Percentiles rank a stretch among this genome's conserved stretches.
These are phyloP conservation scores for Oncorhynchus masou DNA, from an alignment of 2,113 vertebrate species.

Conservation along the genomic window DNA sequence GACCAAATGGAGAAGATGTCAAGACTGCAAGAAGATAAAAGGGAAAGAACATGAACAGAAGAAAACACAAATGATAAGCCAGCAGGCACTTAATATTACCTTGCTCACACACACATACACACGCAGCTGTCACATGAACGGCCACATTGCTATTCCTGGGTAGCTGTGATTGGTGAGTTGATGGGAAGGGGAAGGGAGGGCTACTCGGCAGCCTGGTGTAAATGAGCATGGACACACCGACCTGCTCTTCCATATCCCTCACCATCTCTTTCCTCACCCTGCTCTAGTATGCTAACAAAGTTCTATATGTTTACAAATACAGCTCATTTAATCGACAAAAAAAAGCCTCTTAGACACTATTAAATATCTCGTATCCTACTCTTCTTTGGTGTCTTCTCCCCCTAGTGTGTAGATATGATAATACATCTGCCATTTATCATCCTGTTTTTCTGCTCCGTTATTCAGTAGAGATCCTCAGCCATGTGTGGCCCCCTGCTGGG, in stretches of 20 bases:
- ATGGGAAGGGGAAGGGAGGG: not conserved
- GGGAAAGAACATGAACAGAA: not conserved
- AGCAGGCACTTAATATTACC: not conserved
- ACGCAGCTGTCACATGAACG: not conserved
- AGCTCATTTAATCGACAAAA: too few relatives aligned
- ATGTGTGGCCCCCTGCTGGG: constrained; percentile 47
- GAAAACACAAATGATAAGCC: not conserved
- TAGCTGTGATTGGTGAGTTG: constrained; percentile 6
- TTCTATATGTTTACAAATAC: too few relatives aligned
- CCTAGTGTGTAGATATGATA: not conserved
- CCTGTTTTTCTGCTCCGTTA: not conserved
- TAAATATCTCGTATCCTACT: too few relatives aligned
- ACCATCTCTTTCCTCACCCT: too few relatives aligned
- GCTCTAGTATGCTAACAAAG: too few relatives aligned
- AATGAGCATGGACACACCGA: not conserved
- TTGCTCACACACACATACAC: too few relatives aligned
- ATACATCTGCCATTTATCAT: not conserved
- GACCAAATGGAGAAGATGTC: not conserved
- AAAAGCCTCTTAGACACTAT: too few relatives aligned
- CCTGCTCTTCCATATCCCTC: not conserved
- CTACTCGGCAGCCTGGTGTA: not conserved
- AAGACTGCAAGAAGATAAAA: not conserved
- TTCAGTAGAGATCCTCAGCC: not conserved
- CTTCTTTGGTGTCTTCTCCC: not conserved
- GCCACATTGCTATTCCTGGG: not conserved